Percentiles rank a stretch among this genome's conserved stretches.
These are phyloP conservation scores for Rhopalosiphum padi DNA, from an alignment of 1,140 invertebrate genomes.

Conservation along the genomic window DNA sequence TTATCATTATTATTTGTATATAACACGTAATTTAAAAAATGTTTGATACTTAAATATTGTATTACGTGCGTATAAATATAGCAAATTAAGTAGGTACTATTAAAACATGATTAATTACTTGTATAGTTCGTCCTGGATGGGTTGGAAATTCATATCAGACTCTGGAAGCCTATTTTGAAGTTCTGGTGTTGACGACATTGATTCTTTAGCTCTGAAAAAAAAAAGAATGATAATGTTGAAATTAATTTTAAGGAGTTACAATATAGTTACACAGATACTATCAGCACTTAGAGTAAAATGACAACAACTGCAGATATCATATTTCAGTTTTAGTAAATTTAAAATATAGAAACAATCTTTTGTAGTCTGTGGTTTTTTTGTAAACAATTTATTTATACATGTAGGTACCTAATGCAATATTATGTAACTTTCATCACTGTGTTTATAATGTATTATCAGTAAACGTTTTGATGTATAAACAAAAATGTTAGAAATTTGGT, in stretches of 20 bases:
- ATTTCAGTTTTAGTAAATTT: neutral
- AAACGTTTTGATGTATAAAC: too few relatives aligned
- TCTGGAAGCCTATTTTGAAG: neutral
- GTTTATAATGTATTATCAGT: too few relatives aligned
- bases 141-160: slow-evolving; percentile 43
- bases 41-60: neutral
- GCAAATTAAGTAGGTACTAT: neutral
- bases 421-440: too few relatives aligned
- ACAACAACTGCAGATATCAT: neutral
- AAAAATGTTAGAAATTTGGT: too few relatives aligned
- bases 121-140: neutral
- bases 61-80: neutral
- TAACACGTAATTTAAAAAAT: too few relatives aligned
- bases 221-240: neutral
- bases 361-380: neutral
- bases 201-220: neutral
- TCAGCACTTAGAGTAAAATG: neutral
- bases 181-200: neutral
- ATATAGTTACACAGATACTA: neutral
- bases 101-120: slow-evolving; percentile 17
- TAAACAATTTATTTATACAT: too few relatives aligned
- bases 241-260: neutral
- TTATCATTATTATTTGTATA: neutral
- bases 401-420: too few relatives aligned
- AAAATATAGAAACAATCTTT: neutral